Evolutionary conservation across 2,113 vertebrate species (phyloP), one percentile per base, ranked within the genome.

Genomic region (Garra rufa): DNA sequence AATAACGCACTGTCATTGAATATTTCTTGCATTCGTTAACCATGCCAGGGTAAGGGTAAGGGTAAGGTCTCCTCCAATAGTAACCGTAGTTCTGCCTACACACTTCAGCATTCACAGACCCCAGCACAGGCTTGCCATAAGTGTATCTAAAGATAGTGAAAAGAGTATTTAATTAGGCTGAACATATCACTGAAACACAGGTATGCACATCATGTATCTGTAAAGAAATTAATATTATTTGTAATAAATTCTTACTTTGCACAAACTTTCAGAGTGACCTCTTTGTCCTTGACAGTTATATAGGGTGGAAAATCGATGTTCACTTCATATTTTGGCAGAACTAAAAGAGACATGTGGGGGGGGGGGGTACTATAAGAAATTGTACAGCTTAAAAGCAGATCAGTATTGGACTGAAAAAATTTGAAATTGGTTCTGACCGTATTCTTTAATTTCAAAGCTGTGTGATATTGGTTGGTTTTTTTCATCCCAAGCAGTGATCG

Each of bases 301-400:
- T 92, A 77, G 1, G 48, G 43, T 26, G 94, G 94, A 77, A 94
- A 85, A 15, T 90, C 13, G 7, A 94, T 77, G 9, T 65, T 94
- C 0, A 95, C 92, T 28, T 94, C 94, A 90, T 89, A 95, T 81
- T 93, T 94, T n/a, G 94, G 94, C 78, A 94, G 86, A 87, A 95
- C 94, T 95, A 82, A n/a, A 89, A 74, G 14, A 78, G 70, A 83
- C 34, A 14, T 26, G n/a, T n/a, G n/a, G n/a, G n/a, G n/a, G n/a
- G n/a, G n/a, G n/a, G 8, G 28, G 3, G 38, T 17, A 59, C 26
- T 50, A 15, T 1, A 52, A 52, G 19, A 50, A 7, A 55, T 55
- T 19, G 15, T 17, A 50, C 52, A 3, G 10, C 46, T 17, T 21
- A 10, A 28, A 11, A 52, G 1, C 2, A 46, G n/a, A 7, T 19